A percentile compares a stretch with the other conserved stretches of the same genome.
These are phyloP conservation scores for Antheraea pernyi DNA, from an alignment of 1,140 invertebrate genomes.

Conservation along the genomic window DNA sequence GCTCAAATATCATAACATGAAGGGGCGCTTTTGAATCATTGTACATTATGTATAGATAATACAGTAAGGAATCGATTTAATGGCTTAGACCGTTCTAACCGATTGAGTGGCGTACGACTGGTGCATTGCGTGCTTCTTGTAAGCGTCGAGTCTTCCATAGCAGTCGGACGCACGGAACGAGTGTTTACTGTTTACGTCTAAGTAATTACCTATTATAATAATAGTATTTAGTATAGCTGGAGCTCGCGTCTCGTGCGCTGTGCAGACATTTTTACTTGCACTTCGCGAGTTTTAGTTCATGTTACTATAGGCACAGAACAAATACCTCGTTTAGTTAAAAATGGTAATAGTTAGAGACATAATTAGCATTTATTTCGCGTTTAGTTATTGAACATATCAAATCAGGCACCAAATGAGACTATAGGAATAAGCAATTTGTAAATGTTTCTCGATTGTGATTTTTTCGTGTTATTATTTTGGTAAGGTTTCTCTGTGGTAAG, in stretches of 20 bases:
- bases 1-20: constrained; percentile 7
- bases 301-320: constrained; percentile 72
- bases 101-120: constrained; percentile 65
- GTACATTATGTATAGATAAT: constrained; percentile 78
- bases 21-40: constrained; percentile 65
- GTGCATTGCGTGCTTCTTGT: constrained; percentile 73
- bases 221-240: constrained; percentile 68
- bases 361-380: constrained; percentile 69
- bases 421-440: constrained; percentile 66
- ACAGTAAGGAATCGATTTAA: constrained; percentile 66
- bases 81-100: constrained; percentile 57
- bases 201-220: constrained; percentile 78
- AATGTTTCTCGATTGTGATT: constrained; percentile 63
- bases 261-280: constrained; percentile 43
- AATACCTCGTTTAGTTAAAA: constrained; percentile 76
- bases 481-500: constrained; percentile 25
- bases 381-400: constrained; percentile 77
- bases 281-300: constrained; percentile 56
- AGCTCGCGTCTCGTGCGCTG: constrained; percentile 42
- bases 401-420: constrained; percentile 76
- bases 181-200: constrained; percentile 67
- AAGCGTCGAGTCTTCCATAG: constrained; percentile 78
- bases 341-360: constrained; percentile 60
- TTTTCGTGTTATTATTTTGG: constrained; percentile 39
- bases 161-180: constrained; percentile 64